Conservation (phyloP, 2,888 invertebrate genomes). For the Drosophila meridiana region DNA sequence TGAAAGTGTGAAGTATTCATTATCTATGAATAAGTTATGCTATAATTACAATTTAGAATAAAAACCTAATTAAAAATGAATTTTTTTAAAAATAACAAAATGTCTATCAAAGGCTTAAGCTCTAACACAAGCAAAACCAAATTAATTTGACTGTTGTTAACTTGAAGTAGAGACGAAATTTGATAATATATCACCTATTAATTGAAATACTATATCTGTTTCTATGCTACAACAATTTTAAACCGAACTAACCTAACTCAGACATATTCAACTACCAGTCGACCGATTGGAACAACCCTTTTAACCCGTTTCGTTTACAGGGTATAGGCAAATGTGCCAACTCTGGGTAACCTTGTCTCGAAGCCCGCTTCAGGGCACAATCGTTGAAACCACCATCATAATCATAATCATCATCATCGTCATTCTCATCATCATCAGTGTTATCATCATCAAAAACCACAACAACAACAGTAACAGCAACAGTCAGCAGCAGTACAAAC, state of each 20-base stretch:
- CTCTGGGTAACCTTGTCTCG: conserved; percentile 70
- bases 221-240: not conserved
- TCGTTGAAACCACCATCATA: conserved; percentile 36
- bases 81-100: too few species aligned
- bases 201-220: too few species aligned
- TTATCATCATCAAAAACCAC: conserved; percentile 6
- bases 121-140: too few species aligned
- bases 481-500: conserved; percentile 23
- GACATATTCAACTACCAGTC: not conserved
- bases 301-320: not conserved
- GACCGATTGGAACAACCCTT: not conserved
- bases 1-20: too few species aligned
- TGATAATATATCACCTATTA: too few species aligned
- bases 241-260: not conserved
- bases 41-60: too few species aligned
- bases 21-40: too few species aligned
- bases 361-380: conserved; percentile 52
- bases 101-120: too few species aligned
- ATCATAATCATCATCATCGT: conserved; percentile 19
- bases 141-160: too few species aligned
- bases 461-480: conserved; percentile 11
- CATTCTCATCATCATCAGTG: conserved; percentile 17
- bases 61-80: too few species aligned
- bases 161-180: too few species aligned
- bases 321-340: conserved; percentile 62